These are phyloP conservation scores for Rissa tridactyla DNA, from an alignment of 2,113 vertebrate species.

Conservation along the genomic window DNA sequence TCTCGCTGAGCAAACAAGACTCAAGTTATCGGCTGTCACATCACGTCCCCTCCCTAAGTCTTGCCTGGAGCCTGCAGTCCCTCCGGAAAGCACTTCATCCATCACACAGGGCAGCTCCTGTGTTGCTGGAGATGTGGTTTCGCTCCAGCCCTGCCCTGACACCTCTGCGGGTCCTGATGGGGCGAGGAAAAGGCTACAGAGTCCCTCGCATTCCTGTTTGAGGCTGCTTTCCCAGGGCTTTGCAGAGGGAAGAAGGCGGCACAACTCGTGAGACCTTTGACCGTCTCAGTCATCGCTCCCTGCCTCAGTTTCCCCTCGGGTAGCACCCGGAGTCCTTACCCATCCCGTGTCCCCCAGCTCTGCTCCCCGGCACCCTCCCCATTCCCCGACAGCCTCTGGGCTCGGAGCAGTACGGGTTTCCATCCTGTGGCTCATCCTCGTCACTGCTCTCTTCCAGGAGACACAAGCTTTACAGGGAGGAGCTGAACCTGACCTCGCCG, in stretches of 20 bases:
- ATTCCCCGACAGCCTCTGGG: background rate
- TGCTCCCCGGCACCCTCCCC: background rate
- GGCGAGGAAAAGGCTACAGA: background rate
- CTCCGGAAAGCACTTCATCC: background rate
- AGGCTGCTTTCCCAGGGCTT: background rate
- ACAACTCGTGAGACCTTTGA: background rate
- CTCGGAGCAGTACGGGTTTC: background rate
- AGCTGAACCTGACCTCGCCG: conserved; percentile 61
- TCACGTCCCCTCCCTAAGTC: background rate
- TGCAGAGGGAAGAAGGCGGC: background rate
- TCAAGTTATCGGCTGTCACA: background rate
- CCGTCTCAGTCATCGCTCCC: background rate
- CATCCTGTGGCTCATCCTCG: fast-evolving
- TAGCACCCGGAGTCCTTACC: background rate
- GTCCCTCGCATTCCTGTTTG: background rate
- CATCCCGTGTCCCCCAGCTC: fast-evolving
- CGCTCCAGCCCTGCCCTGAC: background rate
- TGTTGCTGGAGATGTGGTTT: background rate
- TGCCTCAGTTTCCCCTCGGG: background rate
- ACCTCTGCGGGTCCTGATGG: background rate
- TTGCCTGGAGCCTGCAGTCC: background rate
- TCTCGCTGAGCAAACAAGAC: background rate
- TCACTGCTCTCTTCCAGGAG: conserved; percentile 31
- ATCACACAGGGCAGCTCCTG: background rate
- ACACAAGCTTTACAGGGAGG: conserved; percentile 63